Base-by-base conservation (phyloP, 2,797 vertebrate genomes). In the Pipistrellus pipistrellus region DNA sequence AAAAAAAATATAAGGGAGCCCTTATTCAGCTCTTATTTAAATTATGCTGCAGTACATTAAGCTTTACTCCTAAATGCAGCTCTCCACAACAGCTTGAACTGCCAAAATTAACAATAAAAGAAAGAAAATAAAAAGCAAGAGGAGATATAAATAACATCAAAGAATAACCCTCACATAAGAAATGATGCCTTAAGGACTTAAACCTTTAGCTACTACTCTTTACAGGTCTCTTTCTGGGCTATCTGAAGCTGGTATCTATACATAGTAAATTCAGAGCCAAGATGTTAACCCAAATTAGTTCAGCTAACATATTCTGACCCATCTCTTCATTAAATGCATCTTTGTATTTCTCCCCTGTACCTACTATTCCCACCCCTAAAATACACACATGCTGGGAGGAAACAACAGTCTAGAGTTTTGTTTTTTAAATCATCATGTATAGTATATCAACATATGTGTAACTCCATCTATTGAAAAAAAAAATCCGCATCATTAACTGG, bases 1-100 rank as follows among this genome's bases (percentile, higher is more conserved):
- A 97, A 97, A 98, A 98, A 97, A 98, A 98, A 98, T 96, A 97
- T 97, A 98, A 98, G 97, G 96, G 90, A 97, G 97, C 85, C 94
- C 93, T 98, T 97, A 96, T 97, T 96, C 84, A 96, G 90, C 96
- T 97, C 92, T 96, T 96, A 97, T 92, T 97, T 96, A 98, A 98
- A 97, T 96, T 86, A 94, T 73, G 96, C 96, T 96, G 94, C 93
- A 96, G 91, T 97, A 97, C 95, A 97, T 97, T 95, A 98, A 98
- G 96, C 94, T 98, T 98, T 97, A 97, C 88, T 95, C 97, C 85
- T 97, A 96, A 97, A 96, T 93, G 95, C 97, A 97, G 97, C 93
- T 96, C 90, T 96, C 95, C 93, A 91, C 96, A 95, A 95, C 85
- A 97, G 96, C 94, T 96, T 96, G 91, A 82, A 93, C 95, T 98